Evolutionary conservation across 1,140 invertebrate species (phyloP), one percentile per base, ranked within the genome.

Genomic region (Colletes latitarsis): DNA sequence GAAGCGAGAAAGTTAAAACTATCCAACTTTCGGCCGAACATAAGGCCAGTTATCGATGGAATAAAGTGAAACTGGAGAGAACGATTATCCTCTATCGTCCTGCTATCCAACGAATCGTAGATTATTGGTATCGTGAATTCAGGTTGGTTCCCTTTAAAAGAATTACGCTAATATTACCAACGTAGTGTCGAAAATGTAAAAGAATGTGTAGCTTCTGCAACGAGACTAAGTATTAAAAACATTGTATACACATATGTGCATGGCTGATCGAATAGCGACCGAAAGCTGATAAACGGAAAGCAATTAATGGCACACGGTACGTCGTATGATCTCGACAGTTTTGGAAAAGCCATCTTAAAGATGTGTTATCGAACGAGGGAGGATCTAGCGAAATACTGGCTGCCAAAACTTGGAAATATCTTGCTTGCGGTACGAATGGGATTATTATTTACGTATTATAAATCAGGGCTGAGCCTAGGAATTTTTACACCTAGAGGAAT

Each of bases 81-180:
- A 95, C 95, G 88, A 94, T 98, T 0, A 95, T 98, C 89, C 94
- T 96, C 39, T 96, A 97, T 72, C 98, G 98, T 93, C 96, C 96
- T 0, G 97, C 97, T 88, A 95, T 98, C 86, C 94, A 95, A 58
- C 96, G 96, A 90, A 95, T 98, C 12, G 91, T 98, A 63, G 95
- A 97, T 87, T 94, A 98, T 39, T 98, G 98, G 98, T 95, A 96
- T 90, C 94, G 94, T 43, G 94, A 96, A 74, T 98, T 96, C 89
- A 95, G 95, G 97, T 97, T 93, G 91, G 91, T 80, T 6, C 19
- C 4, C 60, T 12, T n/a, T n/a, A n/a, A n/a, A 30, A 10, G 10
- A 62, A 62, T 0, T 14, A 21, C 17, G 6, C 8, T 17, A 57
- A n/a, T 57, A 8, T 41, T 63, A 15, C 30, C n/a, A n/a, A 52